Conservation (phyloP, 2,113 vertebrate genomes). For the Thamnaconus septentrionalis region DNA sequence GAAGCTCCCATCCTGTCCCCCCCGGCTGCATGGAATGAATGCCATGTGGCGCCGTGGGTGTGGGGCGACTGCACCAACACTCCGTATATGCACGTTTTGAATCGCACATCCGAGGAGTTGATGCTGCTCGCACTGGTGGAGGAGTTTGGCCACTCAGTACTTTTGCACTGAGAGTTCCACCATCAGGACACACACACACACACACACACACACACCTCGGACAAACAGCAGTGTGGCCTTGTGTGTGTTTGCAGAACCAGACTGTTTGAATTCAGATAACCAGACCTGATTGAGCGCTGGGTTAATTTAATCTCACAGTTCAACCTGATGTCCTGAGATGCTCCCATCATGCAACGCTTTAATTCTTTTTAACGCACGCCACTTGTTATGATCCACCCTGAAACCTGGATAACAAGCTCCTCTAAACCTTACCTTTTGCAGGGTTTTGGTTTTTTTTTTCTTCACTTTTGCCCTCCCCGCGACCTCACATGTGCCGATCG, state of each 20-base stretch:
- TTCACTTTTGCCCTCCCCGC: background rate
- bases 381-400: constrained; percentile 1
- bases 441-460: background rate
- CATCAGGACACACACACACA: background rate
- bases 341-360: background rate
- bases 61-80: background rate
- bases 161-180: too few relatives aligned
- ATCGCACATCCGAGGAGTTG: too few relatives aligned
- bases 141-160: too few relatives aligned
- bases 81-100: too few relatives aligned
- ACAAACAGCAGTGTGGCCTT: constrained; percentile 10
- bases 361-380: background rate
- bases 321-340: background rate
- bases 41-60: constrained; percentile 14
- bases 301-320: constrained; percentile 26
- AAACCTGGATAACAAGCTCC: background rate
- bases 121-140: too few relatives aligned
- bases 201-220: background rate
- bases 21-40: background rate
- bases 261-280: constrained; percentile 59
- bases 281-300: constrained; percentile 34
- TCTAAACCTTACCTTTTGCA: background rate
- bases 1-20: background rate
- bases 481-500: background rate
- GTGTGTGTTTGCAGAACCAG: constrained; percentile 44